Conservation (phyloP, 2,113 vertebrate genomes). For the Ascaphus truei region DNA sequence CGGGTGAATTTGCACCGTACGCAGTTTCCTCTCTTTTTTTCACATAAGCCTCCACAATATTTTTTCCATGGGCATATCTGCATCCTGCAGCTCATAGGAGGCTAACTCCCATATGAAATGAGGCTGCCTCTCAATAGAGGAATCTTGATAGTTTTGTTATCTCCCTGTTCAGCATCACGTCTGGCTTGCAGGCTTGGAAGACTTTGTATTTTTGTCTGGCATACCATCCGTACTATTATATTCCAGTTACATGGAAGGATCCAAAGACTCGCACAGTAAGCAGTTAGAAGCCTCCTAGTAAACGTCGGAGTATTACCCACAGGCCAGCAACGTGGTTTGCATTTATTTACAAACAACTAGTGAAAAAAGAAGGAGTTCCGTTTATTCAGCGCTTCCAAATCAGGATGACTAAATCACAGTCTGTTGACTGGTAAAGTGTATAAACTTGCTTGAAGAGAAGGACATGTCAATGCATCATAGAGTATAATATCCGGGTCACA, state of each 20-base stretch:
- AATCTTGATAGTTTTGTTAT: constrained; percentile 21
- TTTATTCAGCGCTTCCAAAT: too few species aligned
- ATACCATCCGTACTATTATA: neutral
- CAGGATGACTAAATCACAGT: too few species aligned
- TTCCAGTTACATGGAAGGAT: constrained; percentile 17
- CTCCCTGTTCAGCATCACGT: constrained; percentile 20
- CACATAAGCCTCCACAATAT: neutral
- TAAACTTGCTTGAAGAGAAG: too few species aligned
- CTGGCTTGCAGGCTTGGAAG: constrained; percentile 20
- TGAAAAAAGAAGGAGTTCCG: too few species aligned
- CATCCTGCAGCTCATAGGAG: neutral
- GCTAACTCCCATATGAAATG: constrained; percentile 7
- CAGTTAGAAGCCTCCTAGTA: constrained; percentile 1
- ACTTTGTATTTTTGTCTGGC: neutral
- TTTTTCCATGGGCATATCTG: neutral
- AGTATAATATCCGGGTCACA: too few species aligned
- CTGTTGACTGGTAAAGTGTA: too few species aligned
- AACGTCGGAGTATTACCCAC: constrained; percentile 12
- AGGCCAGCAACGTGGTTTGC: too few species aligned
- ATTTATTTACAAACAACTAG: too few species aligned
- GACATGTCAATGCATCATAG: too few species aligned
- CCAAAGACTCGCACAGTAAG: neutral
- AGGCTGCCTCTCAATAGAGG: neutral
- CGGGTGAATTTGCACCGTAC: neutral
- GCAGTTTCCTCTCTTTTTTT: neutral